Conservation (phyloP, 1,140 invertebrate species). For the Euschistus heros region DNA sequence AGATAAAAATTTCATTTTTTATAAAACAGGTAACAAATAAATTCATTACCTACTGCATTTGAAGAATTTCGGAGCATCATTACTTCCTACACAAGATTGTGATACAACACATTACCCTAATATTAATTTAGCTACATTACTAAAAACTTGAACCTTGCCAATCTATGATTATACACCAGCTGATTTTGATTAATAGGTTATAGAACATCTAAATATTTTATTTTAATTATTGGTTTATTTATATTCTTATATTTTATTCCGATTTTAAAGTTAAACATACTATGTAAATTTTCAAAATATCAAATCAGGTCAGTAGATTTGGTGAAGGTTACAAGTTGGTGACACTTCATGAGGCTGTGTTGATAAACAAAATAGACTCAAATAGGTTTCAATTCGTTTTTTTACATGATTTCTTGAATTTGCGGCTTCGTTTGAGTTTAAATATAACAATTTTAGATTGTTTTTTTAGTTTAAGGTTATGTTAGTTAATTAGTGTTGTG, state of each 20-base stretch:
- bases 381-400: not conserved
- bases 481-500: not conserved
- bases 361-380: constrained; percentile 5
- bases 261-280: too few species aligned
- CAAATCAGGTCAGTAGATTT: not conserved
- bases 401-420: not conserved
- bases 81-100: too few species aligned
- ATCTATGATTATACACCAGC: not conserved
- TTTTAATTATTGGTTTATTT: not conserved
- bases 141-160: not conserved
- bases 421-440: not conserved
- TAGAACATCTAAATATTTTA: not conserved
- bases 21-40: too few species aligned
- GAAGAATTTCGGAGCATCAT: too few species aligned
- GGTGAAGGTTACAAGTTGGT: constrained; percentile 1
- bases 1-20: too few species aligned
- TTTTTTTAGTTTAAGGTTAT: not conserved
- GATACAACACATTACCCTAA: too few species aligned
- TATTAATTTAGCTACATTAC: too few species aligned
- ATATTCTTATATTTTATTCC: not conserved
- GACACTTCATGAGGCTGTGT: constrained; percentile 2
- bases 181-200: not conserved
- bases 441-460: not conserved
- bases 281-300: too few species aligned
- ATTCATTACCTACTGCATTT: too few species aligned